Percentiles rank a stretch among this genome's conserved stretches.
phyloP scores from a whole-genome alignment of 2,888 invertebrate species.

The Drosophila recens region DNA sequence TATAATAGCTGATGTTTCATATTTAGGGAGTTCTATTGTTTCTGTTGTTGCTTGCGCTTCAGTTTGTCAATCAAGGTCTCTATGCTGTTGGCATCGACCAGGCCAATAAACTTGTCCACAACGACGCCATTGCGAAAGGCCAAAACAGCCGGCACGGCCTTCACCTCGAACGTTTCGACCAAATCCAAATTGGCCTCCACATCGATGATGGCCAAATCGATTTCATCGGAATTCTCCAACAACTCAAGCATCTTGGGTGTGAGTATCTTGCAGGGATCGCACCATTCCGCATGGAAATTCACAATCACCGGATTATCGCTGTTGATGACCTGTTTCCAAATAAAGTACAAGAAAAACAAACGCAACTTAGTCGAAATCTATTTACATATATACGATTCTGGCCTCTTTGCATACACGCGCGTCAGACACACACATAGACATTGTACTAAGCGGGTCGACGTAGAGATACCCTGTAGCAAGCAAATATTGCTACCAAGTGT shows the following conservation, averaged over 20 bases:
- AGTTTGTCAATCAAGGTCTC: slow-evolving; percentile 90
- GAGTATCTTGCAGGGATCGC: slow-evolving; percentile 94
- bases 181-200: slow-evolving; percentile 93
- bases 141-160: slow-evolving; percentile 90
- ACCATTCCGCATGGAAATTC: slow-evolving; percentile 96
- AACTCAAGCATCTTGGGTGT: slow-evolving; percentile 93
- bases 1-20: not conserved
- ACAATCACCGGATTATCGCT: slow-evolving; percentile 94
- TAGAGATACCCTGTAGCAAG: slow-evolving; percentile 27
- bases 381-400: slow-evolving; percentile 26
- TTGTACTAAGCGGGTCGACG: slow-evolving; percentile 2
- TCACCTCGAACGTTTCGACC: slow-evolving; percentile 92
- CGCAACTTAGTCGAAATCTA: not conserved
- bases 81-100: slow-evolving; percentile 93
- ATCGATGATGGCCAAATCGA: slow-evolving; percentile 93
- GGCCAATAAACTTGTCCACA: slow-evolving; percentile 94
- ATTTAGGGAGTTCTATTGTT: slow-evolving; percentile 43
- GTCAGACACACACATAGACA: slow-evolving; percentile 6
- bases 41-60: slow-evolving; percentile 75
- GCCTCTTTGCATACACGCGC: slow-evolving; percentile 64
- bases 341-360: not conserved
- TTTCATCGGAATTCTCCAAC: slow-evolving; percentile 89
- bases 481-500: not conserved
- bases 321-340: slow-evolving; percentile 89
- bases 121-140: slow-evolving; percentile 93